A percentile compares a stretch with the other conserved stretches of the same genome.
These are phyloP conservation scores for Blastobasis lacticolella DNA, from an alignment of 2,888 invertebrate species.

Conservation along the genomic window DNA sequence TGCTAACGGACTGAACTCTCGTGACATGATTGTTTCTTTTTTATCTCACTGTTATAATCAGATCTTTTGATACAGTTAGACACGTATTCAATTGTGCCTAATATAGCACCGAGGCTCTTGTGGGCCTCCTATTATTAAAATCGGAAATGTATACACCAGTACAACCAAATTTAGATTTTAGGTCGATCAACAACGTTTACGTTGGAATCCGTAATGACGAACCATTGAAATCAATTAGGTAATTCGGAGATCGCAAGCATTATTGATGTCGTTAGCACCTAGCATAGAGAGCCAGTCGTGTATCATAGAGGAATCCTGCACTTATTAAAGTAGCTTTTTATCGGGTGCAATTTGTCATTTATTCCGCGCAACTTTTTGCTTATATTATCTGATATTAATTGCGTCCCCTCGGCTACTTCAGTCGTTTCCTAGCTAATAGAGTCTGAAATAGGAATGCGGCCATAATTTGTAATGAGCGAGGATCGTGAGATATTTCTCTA, in stretches of 20 bases:
- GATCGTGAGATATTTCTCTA: conserved; percentile 66
- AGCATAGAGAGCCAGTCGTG: background rate
- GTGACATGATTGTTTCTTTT: conserved; percentile 43
- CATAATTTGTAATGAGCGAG: conserved; percentile 71
- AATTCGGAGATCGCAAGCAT: too few relatives aligned
- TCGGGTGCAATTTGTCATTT: conserved; percentile 51
- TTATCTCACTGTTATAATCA: conserved; percentile 14
- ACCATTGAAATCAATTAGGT: too few relatives aligned
- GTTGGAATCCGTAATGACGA: too few relatives aligned
- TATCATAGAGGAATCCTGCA: conserved; percentile 15
- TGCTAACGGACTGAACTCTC: conserved; percentile 44
- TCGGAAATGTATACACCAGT: too few relatives aligned
- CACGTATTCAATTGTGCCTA: conserved; percentile 5
- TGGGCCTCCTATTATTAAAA: too few relatives aligned
- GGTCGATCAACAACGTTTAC: too few relatives aligned
- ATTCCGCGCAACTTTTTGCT: conserved; percentile 47
- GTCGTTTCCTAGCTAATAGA: conserved; percentile 48
- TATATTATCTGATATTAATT: conserved; percentile 56
- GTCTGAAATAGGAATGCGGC: conserved; percentile 61
- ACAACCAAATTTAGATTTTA: too few relatives aligned
- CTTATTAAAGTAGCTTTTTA: conserved; percentile 38
- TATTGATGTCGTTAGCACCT: background rate
- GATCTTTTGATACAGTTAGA: conserved; percentile 10
- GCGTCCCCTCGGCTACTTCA: conserved; percentile 28
- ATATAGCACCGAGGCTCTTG: background rate